Evolutionary conservation across 2,797 vertebrate species (phyloP), one percentile per base, ranked within the genome.

Genomic region (Novumbra hubbsi): DNA sequence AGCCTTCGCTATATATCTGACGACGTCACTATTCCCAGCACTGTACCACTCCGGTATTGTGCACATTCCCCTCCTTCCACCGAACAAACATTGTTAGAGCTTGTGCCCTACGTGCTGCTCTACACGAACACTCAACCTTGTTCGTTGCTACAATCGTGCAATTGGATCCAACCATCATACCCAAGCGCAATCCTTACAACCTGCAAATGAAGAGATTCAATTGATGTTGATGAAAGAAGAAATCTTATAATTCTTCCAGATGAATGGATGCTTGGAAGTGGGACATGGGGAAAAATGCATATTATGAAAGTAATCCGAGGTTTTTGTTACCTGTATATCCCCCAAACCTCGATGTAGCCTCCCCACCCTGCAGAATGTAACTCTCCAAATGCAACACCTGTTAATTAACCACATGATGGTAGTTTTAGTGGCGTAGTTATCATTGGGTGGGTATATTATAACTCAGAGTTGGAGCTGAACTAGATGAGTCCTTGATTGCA

Each of bases 391-490:
- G 41, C 63, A 69, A 7, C 48, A 52, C 32, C 16, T 30, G 66
- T 60, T 60, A 69, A 9, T 27, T 8, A 27, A 68, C n/a, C 34
- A 70, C 80, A 55, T 76, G 74, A 78, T 28, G 66, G 50, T 63
- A 68, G 27, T 78, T 48, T 75, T 79, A 77, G 76, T 77, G 64
- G 84, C 78, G 75, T 50, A 65, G 63, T 72, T 75, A 76, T 74
- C 76, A 77, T 57, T 52, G 60, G 64, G 73, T 41, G 55, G 66
- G 62, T 67, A 21, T 49, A 24, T 62, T 70, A 24, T 62, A 80
- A 75, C 81, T 45, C 41, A 21, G 55, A n/a, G 55, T 57, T 73
- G 24, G 4, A 72, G 65, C 79, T 76, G 55, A 57, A n/a, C 17
- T 68, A 72, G 65, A 73, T 27, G 0, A 77, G 55, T 38, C 55